Conservation (phyloP, 2,113 vertebrate genomes). For the Halcyon malimbica region DNA sequence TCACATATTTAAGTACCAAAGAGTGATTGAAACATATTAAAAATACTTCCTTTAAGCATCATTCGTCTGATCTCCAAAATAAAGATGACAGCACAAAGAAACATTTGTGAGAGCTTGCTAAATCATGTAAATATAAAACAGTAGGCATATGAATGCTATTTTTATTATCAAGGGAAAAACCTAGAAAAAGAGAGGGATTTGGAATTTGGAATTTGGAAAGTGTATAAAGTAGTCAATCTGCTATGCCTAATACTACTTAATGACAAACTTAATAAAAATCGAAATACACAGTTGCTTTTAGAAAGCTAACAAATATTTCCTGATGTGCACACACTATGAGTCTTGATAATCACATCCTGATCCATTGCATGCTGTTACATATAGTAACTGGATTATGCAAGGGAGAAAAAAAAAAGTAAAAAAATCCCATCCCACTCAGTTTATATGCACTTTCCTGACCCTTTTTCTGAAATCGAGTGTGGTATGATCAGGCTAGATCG, state of each 20-base stretch:
- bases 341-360: conserved; percentile 52
- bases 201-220: background rate
- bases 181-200: background rate
- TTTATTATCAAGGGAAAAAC: background rate
- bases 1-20: background rate
- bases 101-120: background rate
- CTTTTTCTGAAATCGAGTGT: background rate
- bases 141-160: background rate
- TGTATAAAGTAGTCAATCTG: background rate
- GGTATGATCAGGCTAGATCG: background rate
- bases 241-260: conserved; percentile 25
- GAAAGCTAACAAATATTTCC: conserved; percentile 31
- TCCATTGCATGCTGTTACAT: conserved; percentile 46
- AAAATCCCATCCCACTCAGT: background rate
- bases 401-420: background rate
- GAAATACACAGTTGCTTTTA: conserved; percentile 6
- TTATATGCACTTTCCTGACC: background rate
- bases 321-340: conserved; percentile 11
- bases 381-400: conserved; percentile 35
- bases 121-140: background rate
- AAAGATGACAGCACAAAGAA: background rate
- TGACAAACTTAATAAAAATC: conserved; percentile 5
- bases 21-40: background rate
- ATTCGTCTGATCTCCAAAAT: background rate
- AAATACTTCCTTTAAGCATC: background rate